Base-by-base conservation (phyloP, 2,888 invertebrate genomes). In the Dugesia japonica region DNA sequence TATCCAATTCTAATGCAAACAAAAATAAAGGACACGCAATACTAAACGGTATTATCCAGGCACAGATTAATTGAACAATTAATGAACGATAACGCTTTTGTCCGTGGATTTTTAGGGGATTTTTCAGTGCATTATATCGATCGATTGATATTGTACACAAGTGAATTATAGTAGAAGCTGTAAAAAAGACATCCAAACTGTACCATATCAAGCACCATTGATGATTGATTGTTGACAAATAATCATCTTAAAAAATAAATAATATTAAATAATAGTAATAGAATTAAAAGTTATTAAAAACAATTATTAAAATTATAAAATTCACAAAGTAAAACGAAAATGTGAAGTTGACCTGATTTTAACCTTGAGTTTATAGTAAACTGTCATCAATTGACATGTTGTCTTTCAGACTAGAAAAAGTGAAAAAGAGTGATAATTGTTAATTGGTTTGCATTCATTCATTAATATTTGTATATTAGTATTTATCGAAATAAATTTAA, bases 141-240 rank as follows among this genome's bases (percentile, higher is more conserved):
- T 81, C 81, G 17, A 80, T 77, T 28, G 81, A 81, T 76, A 81
- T 81, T 78, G 79, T 80, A 75, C 80, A 80, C 4, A 80, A 77
- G 75, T 80, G 80, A 71, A 79, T 79, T 76, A 81, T 81, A 27
- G 81, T 80, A 38, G 81, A 80, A 0, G 80, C 80, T 4, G 81
- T 81, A 76, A 81, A 81, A 72, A 81, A 79, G 9, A 81, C 80
- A 73, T 81, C 81, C 42, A 81, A 79, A 71, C 79, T 79, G 79
- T 81, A 81, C 80, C 80, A 80, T 7, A 78, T 75, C 74, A 80
- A 77, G 72, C 81, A 81, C 78, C 56, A 56, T 56, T 56, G 56
- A 56, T 56, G 56, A n/a, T 56, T 56, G 56, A 56, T 56, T 56
- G 23, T 56, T 23, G 4, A 4, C 4, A 56, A 4, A 23, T 56